Evolutionary conservation across 2,113 vertebrate genomes (phyloP), one percentile per base, ranked within the genome.

Genomic region (Nansenia antarctica): DNA sequence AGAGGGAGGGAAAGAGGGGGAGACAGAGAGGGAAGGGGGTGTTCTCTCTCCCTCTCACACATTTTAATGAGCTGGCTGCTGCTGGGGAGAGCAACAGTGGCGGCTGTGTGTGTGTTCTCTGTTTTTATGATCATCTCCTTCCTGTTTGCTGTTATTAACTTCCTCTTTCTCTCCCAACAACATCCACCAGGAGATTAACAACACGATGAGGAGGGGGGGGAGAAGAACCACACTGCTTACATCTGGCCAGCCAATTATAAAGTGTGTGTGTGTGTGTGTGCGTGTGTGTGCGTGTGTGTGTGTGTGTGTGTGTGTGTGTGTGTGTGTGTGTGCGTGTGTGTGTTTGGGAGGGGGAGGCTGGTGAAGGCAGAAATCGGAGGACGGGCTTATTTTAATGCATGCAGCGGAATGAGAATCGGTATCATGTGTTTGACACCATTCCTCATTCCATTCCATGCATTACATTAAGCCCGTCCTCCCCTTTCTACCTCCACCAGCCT

Each of bases 41-140:
- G n/a, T n/a, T n/a, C n/a, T n/a, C n/a, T n/a, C n/a, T n/a, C n/a
- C n/a, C n/a, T n/a, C 71, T 88, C 49, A 62, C 86, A 84, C 87
- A 89, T 90, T 88, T 87, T 87, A 89, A 90, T 89, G 87, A 90
- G 86, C 81, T 84, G 64, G 62, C 79, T 84, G 85, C 76, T 73
- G 61, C 74, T 78, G 78, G 65, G 78, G 80, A 73, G 67, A 75
- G 70, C 70, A 34, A 47, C 62, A 76, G 29, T 47, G 30, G 49
- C 64, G 47, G 63, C 59, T 72, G 73, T 72, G 67, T 54, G 64
- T 83, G 68, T 80, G 76, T 84, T 80, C 69, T 71, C 64, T 52
- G n/a, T 65, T 53, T 84, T 84, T 79, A 81, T 82, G 82, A 79
- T 81, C 74, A 60, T 73, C 53, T 72, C 67, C 70, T 87, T 90